Evolutionary conservation across 2,113 vertebrate species (phyloP), one percentile per base, ranked within the genome.

Genomic region (Aegotheles bennettii): DNA sequence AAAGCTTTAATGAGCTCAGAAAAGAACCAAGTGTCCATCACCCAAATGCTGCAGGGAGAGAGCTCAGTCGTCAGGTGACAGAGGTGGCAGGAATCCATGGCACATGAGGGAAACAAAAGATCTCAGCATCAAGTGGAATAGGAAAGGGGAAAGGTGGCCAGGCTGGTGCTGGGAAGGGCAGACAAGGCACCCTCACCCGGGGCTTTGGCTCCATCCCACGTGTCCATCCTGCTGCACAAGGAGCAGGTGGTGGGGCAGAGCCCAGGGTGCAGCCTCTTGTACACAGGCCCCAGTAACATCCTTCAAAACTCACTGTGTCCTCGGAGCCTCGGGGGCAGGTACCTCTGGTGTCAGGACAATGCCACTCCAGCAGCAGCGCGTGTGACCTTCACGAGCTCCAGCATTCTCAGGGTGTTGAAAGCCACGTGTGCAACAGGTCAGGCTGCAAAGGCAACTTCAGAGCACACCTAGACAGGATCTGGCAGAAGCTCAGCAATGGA

Each of bases 291-390:
- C 31, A 13, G 45, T 61, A 51, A 57, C 29, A 57, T 26, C 45
- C 48, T 35, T 61, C 48, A 64, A 61, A 75, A 50, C 40, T 79
- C 74, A 70, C 81, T 16, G 2, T 18, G 43, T 16, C 87, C 81
- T 61, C 25, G 74, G 85, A 83, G 33, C 50, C 65, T 69, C 2
- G 0, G 28, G 33, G 79, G 28, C 12, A 16, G 38, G 42, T 23
- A 9, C 59, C 45, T 80, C 50, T 84, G 61, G 60, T 60, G 75
- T 19, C 25, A 24, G 81, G 69, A 43, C 10, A 82, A 87, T 0
- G 84, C 65, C 16, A 8, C 1, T 1, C 63, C 67, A 28, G 40
- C 73, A 90, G 79, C 4, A 0, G 38, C 0, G 0, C 16, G 5
- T 82, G 16, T 90, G 79, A 92, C 73, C 63, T 24, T 70, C 74